Percentiles rank a stretch among this genome's conserved stretches.
Evolutionary conservation across 2,113 vertebrate species (phyloP).

Genomic region (Grantiella picta): DNA sequence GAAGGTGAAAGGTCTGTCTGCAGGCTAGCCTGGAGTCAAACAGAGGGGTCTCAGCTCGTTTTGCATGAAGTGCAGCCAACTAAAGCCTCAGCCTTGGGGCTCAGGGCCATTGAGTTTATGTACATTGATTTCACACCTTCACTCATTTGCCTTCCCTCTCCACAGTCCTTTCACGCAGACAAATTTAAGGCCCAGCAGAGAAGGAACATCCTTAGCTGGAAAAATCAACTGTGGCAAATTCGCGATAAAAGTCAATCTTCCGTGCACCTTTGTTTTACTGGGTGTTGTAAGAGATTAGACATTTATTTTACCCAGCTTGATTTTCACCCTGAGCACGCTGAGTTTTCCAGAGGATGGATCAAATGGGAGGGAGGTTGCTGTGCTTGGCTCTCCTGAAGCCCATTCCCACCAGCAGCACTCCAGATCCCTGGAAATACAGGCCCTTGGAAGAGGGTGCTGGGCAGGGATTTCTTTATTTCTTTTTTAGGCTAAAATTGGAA

Average conservation of each 20-base stretch:
- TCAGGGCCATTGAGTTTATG: background rate
- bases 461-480: background rate
- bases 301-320: background rate
- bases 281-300: background rate
- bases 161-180: background rate
- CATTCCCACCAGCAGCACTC: background rate
- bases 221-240: slow-evolving; percentile 14
- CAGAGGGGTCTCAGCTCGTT: background rate
- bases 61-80: background rate
- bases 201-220: slow-evolving; percentile 18
- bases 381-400: background rate
- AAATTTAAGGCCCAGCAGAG: slow-evolving; percentile 33
- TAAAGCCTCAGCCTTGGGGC: background rate
- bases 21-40: background rate
- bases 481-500: background rate
- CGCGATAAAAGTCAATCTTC: background rate
- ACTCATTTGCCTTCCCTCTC: background rate
- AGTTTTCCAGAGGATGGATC: background rate
- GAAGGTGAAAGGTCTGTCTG: background rate
- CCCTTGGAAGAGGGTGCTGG: background rate
- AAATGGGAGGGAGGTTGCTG: background rate
- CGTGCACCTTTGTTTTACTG: background rate
- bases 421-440: background rate
- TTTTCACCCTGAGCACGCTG: background rate
- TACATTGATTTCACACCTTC: slow-evolving; percentile 22